Evolutionary conservation across 2,888 invertebrate genomes (phyloP).

Genomic region (Latrodectus hesperus): DNA sequence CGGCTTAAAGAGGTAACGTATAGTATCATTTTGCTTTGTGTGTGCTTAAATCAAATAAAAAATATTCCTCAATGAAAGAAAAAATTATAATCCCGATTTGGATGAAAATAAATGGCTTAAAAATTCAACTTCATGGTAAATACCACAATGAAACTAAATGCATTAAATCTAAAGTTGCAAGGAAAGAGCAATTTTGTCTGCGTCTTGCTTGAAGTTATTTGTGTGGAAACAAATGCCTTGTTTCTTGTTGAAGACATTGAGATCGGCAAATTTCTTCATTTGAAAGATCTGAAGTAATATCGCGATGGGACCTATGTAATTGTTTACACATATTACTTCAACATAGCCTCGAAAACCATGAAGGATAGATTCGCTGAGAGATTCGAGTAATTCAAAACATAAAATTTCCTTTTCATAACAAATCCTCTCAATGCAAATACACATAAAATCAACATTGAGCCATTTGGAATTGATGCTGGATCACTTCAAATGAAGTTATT

Average conservation of each 20-base stretch:
- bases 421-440: no score
- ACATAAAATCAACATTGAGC: no score
- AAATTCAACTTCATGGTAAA: constrained; percentile 15
- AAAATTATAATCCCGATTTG: constrained; percentile 1
- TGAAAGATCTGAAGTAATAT: constrained; percentile 11
- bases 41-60: constrained; percentile 31
- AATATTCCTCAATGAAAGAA: neutral
- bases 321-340: neutral
- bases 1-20: neutral
- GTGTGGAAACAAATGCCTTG: constrained; percentile 6
- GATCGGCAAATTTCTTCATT: constrained; percentile 16
- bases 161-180: constrained; percentile 10
- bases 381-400: no score
- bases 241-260: constrained; percentile 9
- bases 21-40: constrained; percentile 16
- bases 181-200: constrained; percentile 7
- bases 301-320: neutral
- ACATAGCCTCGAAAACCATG: neutral
- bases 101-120: neutral
- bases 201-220: constrained; percentile 1
- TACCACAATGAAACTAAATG: constrained; percentile 16
- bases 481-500: no score
- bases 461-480: no score
- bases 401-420: no score
- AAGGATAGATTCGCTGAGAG: neutral